Base-by-base conservation (phyloP, 2,888 invertebrate genomes). In the Gymnosoma rotundatum region DNA sequence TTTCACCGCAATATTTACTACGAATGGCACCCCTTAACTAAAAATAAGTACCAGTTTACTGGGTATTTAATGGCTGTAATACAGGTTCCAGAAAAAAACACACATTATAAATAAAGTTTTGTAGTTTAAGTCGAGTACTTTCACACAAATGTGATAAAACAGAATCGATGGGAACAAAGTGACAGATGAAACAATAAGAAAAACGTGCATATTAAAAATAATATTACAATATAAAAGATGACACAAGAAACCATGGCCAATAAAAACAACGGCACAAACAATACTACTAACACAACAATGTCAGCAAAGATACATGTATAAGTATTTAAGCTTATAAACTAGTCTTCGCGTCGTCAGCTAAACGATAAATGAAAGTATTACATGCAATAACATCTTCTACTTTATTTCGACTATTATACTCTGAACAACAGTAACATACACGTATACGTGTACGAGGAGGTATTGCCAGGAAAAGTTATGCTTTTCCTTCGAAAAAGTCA, bases 311-410 rank as follows among this genome's bases (percentile, higher is more conserved):
- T 7, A 10, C 2, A 12, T 42, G 4, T 42, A 20, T 38, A 42
- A 32, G 32, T 1, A 61, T 36, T 50, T 14, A 63, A 61, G 63
- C 25, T n/a, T 52, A 36, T 36, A 45, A 74, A 45, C 79, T 42
- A 78, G 80, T 45, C 80, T 69, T 69, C 52, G 76, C 80, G 80
- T 83, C 83, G 83, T 80, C 80, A 80, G 36, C 50, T 54, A 73
- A 80, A 69, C 25, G 36, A 76, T 64, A 78, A 38, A 60, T 54
- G 61, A 64, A 74, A 61, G 25, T 48, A 48, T 54, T 72, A 36
- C 76, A 48, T 80, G 83, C 52, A 63, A 67, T 63, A 72, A 76
- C 21, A 50, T 63, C 18, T 56, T 61, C 54, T 52, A 32, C 58
- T 72, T 60, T 54, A 72, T 79, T 60, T 70, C n/a, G 69, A 54